A percentile compares a stretch with the other conserved stretches of the same genome.
phyloP scores from a whole-genome alignment of 2,113 vertebrate species.

The Nestor notabilis region DNA sequence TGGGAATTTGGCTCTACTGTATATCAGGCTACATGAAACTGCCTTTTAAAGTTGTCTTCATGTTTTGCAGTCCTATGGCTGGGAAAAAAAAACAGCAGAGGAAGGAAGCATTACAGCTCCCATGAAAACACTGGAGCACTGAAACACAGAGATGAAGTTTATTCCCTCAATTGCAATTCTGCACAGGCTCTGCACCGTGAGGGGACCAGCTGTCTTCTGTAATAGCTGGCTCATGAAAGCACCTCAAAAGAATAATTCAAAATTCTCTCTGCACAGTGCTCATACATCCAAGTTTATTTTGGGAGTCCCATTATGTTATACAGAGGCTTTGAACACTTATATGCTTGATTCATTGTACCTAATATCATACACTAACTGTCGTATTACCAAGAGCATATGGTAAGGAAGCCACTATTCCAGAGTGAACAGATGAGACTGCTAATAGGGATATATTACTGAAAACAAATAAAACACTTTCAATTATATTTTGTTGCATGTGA shows the following conservation, averaged over 20 bases:
- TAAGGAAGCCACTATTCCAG: background rate
- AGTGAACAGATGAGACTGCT: background rate
- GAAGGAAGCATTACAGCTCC: background rate
- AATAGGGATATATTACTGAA: background rate
- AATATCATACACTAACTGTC: background rate
- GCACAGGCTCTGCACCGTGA: background rate
- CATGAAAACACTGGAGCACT: background rate
- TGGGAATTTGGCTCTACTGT: background rate
- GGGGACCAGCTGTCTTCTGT: background rate
- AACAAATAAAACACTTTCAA: background rate
- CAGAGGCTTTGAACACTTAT: background rate
- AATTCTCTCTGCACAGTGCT: background rate
- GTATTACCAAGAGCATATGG: background rate
- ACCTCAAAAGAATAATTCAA: background rate
- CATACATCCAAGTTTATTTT: background rate
- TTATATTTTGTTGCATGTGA: constrained; percentile 5
- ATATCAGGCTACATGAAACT: background rate
- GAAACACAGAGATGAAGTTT: background rate
- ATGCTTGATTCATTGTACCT: background rate
- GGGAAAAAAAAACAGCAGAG: background rate
- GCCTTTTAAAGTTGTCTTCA: background rate
- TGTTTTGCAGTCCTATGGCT: background rate
- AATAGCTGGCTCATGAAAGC: background rate
- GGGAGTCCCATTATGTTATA: background rate
- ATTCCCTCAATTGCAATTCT: background rate